phyloP scores from a whole-genome alignment of 2,797 vertebrate species.

The Sebastes trivittatus region DNA sequence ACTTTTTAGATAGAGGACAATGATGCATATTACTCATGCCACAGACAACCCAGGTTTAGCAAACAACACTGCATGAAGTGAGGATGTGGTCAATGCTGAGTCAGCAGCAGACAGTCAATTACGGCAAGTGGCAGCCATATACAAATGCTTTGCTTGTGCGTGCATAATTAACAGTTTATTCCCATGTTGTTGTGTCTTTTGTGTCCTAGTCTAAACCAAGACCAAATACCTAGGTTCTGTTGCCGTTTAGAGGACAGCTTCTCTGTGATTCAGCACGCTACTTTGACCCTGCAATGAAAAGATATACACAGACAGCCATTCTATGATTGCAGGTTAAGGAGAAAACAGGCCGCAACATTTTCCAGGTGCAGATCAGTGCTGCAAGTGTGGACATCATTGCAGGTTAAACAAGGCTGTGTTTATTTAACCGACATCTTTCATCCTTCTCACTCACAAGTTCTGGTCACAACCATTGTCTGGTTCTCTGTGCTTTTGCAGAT shows the following conservation, averaged over 20 bases:
- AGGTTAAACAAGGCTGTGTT: constrained; percentile 58
- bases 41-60: constrained; percentile 34
- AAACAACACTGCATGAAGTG: constrained; percentile 38
- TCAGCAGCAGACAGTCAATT: constrained; percentile 64
- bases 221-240: constrained; percentile 61
- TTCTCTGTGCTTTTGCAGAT: constrained; percentile 1
- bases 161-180: constrained; percentile 72
- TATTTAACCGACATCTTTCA: constrained; percentile 45
- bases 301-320: constrained; percentile 65
- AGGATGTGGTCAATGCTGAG: constrained; percentile 62
- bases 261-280: constrained; percentile 66
- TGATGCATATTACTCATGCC: constrained; percentile 41
- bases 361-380: constrained; percentile 60
- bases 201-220: constrained; percentile 76
- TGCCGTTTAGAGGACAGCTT: constrained; percentile 51
- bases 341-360: constrained; percentile 64
- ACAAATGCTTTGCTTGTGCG: constrained; percentile 68
- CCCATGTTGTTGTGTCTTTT: constrained; percentile 75
- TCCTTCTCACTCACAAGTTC: constrained; percentile 25
- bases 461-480: constrained; percentile 15
- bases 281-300: constrained; percentile 64
- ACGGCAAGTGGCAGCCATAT: constrained; percentile 58
- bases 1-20: constrained; percentile 30
- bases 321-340: constrained; percentile 69
- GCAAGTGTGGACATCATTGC: constrained; percentile 39